phyloP scores from a whole-genome alignment of 2,888 invertebrate species.

The Eupeodes luniger region DNA sequence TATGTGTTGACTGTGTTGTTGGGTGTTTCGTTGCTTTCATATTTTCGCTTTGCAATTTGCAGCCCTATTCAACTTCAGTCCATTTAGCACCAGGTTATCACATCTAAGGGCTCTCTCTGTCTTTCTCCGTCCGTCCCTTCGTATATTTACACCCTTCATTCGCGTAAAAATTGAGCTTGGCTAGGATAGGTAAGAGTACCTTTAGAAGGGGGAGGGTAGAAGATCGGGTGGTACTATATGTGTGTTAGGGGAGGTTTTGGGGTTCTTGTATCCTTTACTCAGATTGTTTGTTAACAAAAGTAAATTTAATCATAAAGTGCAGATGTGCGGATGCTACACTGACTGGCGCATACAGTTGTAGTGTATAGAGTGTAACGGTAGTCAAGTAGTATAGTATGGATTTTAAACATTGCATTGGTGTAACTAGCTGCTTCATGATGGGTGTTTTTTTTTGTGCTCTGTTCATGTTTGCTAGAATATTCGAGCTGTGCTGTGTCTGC shows the following conservation, averaged over 20 bases:
- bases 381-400: constrained; percentile 30
- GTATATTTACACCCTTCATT: constrained; percentile 58
- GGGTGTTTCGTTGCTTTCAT: constrained; percentile 18
- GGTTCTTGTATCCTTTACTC: constrained; percentile 31
- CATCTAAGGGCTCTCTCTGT: constrained; percentile 57
- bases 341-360: not conserved
- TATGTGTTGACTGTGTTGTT: not conserved
- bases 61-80: constrained; percentile 60
- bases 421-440: constrained; percentile 18
- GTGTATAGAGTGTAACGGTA: not conserved
- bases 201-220: not conserved
- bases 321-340: constrained; percentile 66
- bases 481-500: constrained; percentile 40
- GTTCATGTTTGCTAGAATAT: constrained; percentile 49
- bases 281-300: constrained; percentile 63
- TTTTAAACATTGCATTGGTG: constrained; percentile 52
- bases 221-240: too few species aligned
- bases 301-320: constrained; percentile 75
- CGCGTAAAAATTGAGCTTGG: constrained; percentile 20
- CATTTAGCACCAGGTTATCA: constrained; percentile 72
- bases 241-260: not conserved
- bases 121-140: constrained; percentile 5
- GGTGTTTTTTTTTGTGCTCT: not conserved
- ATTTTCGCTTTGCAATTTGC: constrained; percentile 55
- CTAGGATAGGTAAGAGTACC: too few species aligned